Evolutionary conservation across 2,888 invertebrate species (phyloP), one percentile per base, ranked within the genome.

Genomic region (Polydrusus cervinus): DNA sequence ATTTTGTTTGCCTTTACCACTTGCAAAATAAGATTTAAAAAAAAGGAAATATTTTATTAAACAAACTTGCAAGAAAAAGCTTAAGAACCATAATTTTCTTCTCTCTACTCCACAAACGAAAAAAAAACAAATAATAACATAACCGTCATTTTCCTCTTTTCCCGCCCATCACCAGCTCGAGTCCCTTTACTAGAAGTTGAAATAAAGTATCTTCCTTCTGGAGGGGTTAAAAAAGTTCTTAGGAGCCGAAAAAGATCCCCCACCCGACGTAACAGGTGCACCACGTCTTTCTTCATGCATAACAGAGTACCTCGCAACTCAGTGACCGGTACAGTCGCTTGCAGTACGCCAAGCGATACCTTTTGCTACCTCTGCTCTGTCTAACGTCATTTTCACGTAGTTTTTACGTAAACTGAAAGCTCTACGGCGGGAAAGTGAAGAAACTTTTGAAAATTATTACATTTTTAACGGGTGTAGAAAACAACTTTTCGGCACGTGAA

Each of bases 291-390:
- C 87, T 86, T 87, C 87, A 87, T 87, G 86, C 87, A 87, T 86
- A 87, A 87, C 87, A 87, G 85, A 81, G 83, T 83, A 83, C 81
- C 84, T 66, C 84, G 83, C 84, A 87, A 87, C 85, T 87, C 87
- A 87, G 86, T 87, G 86, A 87, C 87, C 87, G 87, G 86, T 86
- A 87, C 86, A 87, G 86, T 87, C 86, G 85, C 83, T 84, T 84
- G 84, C 83, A 84, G 85, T 84, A 84, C 85, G 82, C 83, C 75
- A 38, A 65, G 61, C 66, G 76, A 47, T 76, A 76, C 76, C 71
- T 71, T 75, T 75, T 71, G 75, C 53, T 45, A 53, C 60, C 45
- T 62, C 38, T 57, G 72, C 61, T 72, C 66, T 66, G 66, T 51
- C 34, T 61, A 40, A 73, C 67, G 73, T 61, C 51, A 71, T 38